A percentile compares a stretch with the other conserved stretches of the same genome.
Conservation (phyloP, 2,797 vertebrate species). For the Phrynocephalus vlangalii region DNA sequence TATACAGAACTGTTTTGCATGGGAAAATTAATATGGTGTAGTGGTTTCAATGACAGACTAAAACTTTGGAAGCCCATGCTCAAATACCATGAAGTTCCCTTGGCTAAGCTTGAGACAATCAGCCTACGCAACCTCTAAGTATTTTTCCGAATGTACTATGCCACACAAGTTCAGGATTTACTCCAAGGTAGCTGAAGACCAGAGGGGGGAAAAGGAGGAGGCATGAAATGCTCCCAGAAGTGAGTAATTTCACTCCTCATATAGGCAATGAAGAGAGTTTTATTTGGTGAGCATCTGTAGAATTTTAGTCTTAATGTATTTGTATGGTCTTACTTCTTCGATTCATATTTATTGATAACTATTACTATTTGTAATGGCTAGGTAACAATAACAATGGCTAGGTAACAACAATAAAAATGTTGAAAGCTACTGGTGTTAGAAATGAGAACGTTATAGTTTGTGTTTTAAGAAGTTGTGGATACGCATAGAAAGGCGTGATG, state of each 20-base stretch:
- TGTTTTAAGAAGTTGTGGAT: neutral
- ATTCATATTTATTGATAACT: too few relatives aligned
- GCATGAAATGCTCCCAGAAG: neutral
- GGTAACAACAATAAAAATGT: too few relatives aligned
- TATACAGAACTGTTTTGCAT: neutral
- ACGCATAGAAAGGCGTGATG: neutral
- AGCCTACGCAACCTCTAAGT: neutral
- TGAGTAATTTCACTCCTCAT: neutral
- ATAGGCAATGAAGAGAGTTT: neutral
- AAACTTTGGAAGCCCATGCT: neutral
- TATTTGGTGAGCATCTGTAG: neutral
- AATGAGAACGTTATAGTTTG: neutral
- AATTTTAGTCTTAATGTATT: neutral
- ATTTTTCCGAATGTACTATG: neutral
- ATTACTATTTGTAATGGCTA: too few relatives aligned
- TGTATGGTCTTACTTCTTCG: neutral
- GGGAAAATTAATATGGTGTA: neutral
- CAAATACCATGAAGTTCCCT: neutral
- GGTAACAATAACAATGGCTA: too few relatives aligned
- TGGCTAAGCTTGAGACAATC: neutral
- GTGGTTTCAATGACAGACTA: neutral
- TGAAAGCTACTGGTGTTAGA: too few relatives aligned
- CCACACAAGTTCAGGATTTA: too few relatives aligned
- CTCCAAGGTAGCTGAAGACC: neutral
- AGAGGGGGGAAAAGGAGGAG: neutral